These are phyloP conservation scores for Lamellibrachia columna DNA, from an alignment of 2,888 invertebrate species.

Conservation along the genomic window DNA sequence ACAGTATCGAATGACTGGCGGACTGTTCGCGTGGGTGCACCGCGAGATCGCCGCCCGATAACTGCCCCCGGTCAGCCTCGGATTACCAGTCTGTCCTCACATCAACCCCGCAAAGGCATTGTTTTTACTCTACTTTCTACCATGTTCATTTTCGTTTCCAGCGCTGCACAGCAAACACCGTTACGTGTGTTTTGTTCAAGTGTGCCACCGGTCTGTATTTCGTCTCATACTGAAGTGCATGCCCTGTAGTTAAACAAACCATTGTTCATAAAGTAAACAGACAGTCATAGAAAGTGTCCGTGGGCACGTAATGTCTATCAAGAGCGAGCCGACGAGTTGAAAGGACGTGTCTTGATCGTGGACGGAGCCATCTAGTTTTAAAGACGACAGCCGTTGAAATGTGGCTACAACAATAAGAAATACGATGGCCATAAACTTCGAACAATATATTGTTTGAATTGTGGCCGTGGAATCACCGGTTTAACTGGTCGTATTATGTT, in stretches of 20 bases:
- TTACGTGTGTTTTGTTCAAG: background rate
- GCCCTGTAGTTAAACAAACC: background rate
- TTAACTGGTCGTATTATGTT: no score
- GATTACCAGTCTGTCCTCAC: background rate
- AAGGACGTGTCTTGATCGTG: background rate
- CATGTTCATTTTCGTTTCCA: background rate
- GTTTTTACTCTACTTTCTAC: background rate
- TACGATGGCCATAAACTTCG: no score
- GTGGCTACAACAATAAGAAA: background rate
- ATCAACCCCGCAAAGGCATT: conserved; percentile 5
- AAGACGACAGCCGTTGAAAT: background rate
- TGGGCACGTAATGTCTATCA: background rate
- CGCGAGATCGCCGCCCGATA: background rate
- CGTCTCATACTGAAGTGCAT: background rate
- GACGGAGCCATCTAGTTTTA: background rate
- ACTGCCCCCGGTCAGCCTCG: background rate
- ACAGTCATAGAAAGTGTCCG: background rate
- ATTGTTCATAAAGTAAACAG: background rate
- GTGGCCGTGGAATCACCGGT: no score
- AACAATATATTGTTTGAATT: no score
- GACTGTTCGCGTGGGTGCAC: background rate
- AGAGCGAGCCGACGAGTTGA: background rate
- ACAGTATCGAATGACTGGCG: background rate
- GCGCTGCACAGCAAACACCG: background rate
- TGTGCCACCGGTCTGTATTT: background rate